Percentiles rank a stretch among this genome's conserved stretches.
Conservation (phyloP, 2,113 vertebrate species). For the Noturus placidus region DNA sequence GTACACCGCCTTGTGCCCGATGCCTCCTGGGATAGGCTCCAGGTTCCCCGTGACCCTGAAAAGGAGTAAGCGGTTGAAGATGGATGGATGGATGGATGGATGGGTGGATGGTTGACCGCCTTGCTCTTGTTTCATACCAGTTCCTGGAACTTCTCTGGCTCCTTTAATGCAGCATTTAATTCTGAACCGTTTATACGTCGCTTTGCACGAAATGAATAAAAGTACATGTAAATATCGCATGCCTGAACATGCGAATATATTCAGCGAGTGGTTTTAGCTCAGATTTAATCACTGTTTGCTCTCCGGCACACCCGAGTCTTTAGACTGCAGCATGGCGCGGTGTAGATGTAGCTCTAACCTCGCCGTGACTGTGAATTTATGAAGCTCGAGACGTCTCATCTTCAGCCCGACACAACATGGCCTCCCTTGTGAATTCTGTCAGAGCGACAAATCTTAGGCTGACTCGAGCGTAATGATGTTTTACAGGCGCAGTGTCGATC, state of each 20-base stretch:
- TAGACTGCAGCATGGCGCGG: neutral
- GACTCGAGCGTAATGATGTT: slow-evolving; percentile 25
- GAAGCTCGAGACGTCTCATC: slow-evolving; percentile 16
- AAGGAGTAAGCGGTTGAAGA: too few relatives aligned
- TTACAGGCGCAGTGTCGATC: slow-evolving; percentile 15
- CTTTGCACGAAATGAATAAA: neutral
- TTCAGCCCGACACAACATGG: neutral
- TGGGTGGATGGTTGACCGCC: too few relatives aligned
- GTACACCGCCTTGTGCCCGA: too few relatives aligned
- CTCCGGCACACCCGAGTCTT: slow-evolving; percentile 19
- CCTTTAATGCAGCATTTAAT: too few relatives aligned
- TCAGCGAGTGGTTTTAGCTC: slow-evolving; percentile 19
- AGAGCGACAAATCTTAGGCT: neutral
- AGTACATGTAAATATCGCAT: slow-evolving; percentile 6
- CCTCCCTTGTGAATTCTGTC: neutral
- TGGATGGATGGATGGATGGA: too few relatives aligned
- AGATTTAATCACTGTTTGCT: slow-evolving; percentile 59
- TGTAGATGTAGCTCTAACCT: slow-evolving; percentile 32
- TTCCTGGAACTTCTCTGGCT: neutral
- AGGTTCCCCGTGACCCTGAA: too few relatives aligned
- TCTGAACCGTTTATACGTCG: neutral
- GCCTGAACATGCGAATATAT: neutral
- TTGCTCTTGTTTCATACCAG: neutral
- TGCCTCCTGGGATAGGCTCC: too few relatives aligned
- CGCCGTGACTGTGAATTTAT: slow-evolving; percentile 50